Evolutionary conservation across 2,888 invertebrate genomes (phyloP), one percentile per base, ranked within the genome.

Genomic region (Lucinisca nassula): DNA sequence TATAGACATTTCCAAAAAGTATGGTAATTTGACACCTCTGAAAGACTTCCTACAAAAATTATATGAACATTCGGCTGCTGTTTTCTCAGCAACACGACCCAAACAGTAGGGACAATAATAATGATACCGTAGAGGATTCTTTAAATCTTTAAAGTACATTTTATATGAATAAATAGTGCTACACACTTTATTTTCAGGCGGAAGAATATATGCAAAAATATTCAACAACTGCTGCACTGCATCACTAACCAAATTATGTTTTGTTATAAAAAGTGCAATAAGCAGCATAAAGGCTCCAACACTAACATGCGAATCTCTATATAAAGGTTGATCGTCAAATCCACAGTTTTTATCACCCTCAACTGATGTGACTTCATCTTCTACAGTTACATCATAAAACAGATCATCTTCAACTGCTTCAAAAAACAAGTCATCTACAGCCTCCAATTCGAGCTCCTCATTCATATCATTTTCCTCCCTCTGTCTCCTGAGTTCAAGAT

Each of bases 231-330:
- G n/a, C n/a, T n/a, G n/a, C n/a, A n/a, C n/a, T 37, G 70, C 82
- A n/a, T 85, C 77, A 0, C 82, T 84, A 37, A 55, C 61, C 6
- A 88, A 32, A 73, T 85, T 88, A 58, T 85, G 73, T 32, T 85
- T 88, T 24, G 80, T 85, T 4, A 38, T 70, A 61, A 88, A 88
- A 21, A 82, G 17, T 30, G 85, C 80, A 14, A 88, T 14, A n/a
- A 88, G 30, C 30, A 88, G 61, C 88, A 88, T 88, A 24, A 85
- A 76, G 49, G 88, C 78, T n/a, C 83, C 88, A 73, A 83, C 40
- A 30, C 78, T 80, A 32, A 88, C 40, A 35, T 61, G n/a, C 17
- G 79, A 17, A 17, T 85, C 85, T 37, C 82, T 80, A 55, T 75
- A 88, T 17, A 88, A 49, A 35, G 82, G 80, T 32, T 82, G 8